Conservation (phyloP, 1,140 invertebrate genomes). For the Drosophila ficusphila region DNA sequence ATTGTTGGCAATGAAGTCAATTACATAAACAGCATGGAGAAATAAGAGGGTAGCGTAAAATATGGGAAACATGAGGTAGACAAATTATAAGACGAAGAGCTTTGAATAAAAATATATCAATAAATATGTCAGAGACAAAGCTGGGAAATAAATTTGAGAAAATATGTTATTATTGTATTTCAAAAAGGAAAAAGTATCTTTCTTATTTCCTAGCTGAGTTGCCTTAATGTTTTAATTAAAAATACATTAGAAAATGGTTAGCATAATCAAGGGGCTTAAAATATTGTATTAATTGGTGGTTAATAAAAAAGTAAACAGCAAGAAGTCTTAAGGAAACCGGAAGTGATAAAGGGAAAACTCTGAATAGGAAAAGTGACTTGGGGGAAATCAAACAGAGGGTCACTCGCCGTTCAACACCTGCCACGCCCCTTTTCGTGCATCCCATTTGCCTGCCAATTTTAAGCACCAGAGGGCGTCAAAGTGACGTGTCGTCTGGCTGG, state of each 20-base stretch:
- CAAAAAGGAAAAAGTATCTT: background rate
- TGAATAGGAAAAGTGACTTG: background rate
- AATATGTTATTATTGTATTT: background rate
- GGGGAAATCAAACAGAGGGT: slow-evolving; percentile 18
- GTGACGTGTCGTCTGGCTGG: slow-evolving; percentile 47
- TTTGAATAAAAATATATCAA: background rate
- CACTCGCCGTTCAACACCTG: slow-evolving; percentile 17
- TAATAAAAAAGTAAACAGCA: background rate
- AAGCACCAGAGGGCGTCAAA: slow-evolving; percentile 48
- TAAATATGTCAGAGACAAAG: background rate
- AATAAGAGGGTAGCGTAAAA: background rate
- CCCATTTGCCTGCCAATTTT: slow-evolving; percentile 29
- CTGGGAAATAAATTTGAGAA: background rate
- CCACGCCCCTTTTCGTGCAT: slow-evolving; percentile 12
- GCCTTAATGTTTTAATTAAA: no score
- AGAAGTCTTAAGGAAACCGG: background rate
- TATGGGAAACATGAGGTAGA: slow-evolving; percentile 10
- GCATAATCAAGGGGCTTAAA: background rate
- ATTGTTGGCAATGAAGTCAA: slow-evolving; percentile 62
- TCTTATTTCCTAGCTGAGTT: no score
- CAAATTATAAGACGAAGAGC: background rate
- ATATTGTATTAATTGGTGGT: background rate
- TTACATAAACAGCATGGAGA: slow-evolving; percentile 48
- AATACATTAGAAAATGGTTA: no score
- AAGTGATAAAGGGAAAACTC: background rate